phyloP scores from a whole-genome alignment of 2,888 invertebrate species.

The Amphipoea oculea region DNA sequence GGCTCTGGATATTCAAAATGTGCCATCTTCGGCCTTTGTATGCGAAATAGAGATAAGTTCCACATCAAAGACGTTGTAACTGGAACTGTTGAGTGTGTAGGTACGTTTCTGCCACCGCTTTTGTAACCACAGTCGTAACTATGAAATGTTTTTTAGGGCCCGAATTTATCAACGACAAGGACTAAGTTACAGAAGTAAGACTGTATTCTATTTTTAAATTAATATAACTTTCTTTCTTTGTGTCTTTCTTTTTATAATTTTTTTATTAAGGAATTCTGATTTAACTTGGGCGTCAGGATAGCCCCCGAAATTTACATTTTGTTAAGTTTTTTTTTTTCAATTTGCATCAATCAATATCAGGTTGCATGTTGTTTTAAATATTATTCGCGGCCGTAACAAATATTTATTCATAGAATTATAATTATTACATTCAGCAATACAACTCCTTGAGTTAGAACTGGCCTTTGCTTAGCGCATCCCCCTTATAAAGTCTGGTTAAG shows the following conservation, averaged over 20 bases:
- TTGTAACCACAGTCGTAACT: slow-evolving; percentile 21
- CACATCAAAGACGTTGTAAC: slow-evolving; percentile 43
- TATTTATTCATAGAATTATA: not conserved
- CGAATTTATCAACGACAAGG: no score
- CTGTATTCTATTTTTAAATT: not conserved
- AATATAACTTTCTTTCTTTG: not conserved
- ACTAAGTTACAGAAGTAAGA: not conserved
- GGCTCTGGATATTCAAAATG: slow-evolving; percentile 30
- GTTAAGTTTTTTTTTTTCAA: not conserved
- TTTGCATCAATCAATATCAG: not conserved
- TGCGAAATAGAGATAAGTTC: slow-evolving; percentile 45
- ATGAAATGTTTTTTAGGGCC: slow-evolving; percentile 21
- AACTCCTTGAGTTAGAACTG: not conserved
- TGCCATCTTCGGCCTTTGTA: slow-evolving; percentile 40
- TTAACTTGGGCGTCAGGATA: not conserved
- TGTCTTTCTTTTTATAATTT: not conserved
- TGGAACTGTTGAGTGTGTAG: slow-evolving; percentile 26
- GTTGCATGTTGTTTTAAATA: not conserved
- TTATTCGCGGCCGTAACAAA: not conserved
- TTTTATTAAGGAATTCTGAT: not conserved
- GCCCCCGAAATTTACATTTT: not conserved
- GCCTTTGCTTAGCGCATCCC: not conserved
- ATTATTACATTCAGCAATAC: not conserved
- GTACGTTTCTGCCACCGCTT: slow-evolving; percentile 6
- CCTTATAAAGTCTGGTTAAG: not conserved